A percentile compares a stretch with the other conserved stretches of the same genome.
Conservation (phyloP, 2,797 vertebrate species). For the Tiaroga cobitis region DNA sequence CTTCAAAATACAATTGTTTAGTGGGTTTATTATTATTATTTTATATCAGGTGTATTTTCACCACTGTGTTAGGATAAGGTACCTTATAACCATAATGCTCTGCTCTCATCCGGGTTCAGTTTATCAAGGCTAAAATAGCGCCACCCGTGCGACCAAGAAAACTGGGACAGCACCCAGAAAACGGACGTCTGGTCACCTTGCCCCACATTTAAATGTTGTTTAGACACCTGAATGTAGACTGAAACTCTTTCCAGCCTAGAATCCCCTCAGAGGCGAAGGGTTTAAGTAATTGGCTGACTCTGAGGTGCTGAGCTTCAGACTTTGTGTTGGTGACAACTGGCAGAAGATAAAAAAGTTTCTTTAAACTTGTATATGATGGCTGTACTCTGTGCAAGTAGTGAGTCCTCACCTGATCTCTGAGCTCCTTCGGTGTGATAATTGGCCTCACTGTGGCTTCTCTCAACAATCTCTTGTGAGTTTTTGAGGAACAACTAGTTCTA, state of each 20-base stretch:
- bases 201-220: not conserved
- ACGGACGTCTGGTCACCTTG: not conserved
- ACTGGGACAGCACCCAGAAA: not conserved
- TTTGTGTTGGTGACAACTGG: not conserved
- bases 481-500: not conserved
- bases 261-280: not conserved
- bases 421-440: conserved; percentile 23
- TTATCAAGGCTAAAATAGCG: not conserved
- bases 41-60: not conserved
- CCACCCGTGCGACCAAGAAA: not conserved
- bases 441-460: conserved; percentile 33
- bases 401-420: conserved; percentile 8
- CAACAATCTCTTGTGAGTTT: not conserved
- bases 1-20: not conserved
- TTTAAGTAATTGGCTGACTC: conserved; percentile 24
- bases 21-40: not conserved
- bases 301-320: not conserved
- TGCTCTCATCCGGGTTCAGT: not conserved
- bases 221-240: not conserved
- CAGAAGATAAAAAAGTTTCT: not conserved
- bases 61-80: no score
- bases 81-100: not conserved
- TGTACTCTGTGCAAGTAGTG: not conserved
- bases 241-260: not conserved
- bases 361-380: conserved; percentile 1